phyloP scores from a whole-genome alignment of 2,888 invertebrate species.

The Drepanosiphum platanoidis region DNA sequence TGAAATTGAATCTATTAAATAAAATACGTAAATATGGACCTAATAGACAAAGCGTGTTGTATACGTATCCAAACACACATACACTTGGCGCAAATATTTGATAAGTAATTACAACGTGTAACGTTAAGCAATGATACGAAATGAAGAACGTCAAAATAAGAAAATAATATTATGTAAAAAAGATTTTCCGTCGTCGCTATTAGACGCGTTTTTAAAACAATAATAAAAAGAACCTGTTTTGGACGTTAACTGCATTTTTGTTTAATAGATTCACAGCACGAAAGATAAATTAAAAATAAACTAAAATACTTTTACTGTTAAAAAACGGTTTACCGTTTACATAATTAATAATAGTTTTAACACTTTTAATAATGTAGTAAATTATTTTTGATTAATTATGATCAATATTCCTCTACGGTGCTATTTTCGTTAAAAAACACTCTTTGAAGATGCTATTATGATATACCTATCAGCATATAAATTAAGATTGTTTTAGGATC shows the following conservation, averaged over 20 bases:
- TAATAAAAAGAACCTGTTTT: constrained; percentile 40
- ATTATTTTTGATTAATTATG: too few relatives aligned
- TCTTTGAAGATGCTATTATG: neutral
- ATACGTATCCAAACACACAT: neutral
- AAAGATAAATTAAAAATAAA: constrained; percentile 16
- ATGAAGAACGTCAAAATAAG: constrained; percentile 25
- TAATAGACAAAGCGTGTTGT: neutral
- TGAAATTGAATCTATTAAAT: neutral
- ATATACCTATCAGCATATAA: too few relatives aligned
- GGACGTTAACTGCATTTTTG: constrained; percentile 23
- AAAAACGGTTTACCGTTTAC: neutral
- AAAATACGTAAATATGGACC: neutral
- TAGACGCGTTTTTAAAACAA: neutral
- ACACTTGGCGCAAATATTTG: neutral
- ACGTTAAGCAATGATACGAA: neutral
- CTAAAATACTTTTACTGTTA: neutral
- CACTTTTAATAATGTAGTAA: neutral
- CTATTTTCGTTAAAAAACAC: neutral
- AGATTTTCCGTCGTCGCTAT: constrained; percentile 23
- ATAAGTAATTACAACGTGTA: neutral
- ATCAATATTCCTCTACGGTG: too few relatives aligned
- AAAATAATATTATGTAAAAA: constrained; percentile 1
- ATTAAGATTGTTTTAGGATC: neutral
- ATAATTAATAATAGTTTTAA: neutral
- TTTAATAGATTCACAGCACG: constrained; percentile 1